These are phyloP conservation scores for Verasper variegatus DNA, from an alignment of 2,113 vertebrate genomes.

Conservation along the genomic window DNA sequence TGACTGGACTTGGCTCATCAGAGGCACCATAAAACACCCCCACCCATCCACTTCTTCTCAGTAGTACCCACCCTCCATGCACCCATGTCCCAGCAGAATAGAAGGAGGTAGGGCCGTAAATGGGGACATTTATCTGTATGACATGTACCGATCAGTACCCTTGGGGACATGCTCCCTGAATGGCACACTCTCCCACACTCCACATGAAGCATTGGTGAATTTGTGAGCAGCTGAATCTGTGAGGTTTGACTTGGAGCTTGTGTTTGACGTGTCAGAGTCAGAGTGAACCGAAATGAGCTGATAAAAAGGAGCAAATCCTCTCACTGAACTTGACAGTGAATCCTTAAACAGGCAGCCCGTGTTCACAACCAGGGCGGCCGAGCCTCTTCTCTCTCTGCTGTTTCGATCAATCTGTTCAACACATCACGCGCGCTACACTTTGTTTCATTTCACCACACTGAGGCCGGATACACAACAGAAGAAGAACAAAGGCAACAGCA, in stretches of 20 bases:
- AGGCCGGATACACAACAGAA: constrained; percentile 6
- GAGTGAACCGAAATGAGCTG: constrained; percentile 2
- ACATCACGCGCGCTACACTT: constrained; percentile 16
- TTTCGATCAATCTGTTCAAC: constrained; percentile 21
- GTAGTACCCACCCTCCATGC: constrained; percentile 23
- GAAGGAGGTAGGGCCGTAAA: constrained; percentile 62
- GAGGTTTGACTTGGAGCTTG: not conserved
- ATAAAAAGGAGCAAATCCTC: constrained; percentile 16
- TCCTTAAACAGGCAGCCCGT: constrained; percentile 2
- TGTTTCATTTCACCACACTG: constrained; percentile 12
- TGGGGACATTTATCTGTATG: constrained; percentile 78
- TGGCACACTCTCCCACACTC: not conserved
- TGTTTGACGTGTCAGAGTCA: constrained; percentile 8
- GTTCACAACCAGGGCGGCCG: constrained; percentile 5
- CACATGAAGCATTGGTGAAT: constrained; percentile 9
- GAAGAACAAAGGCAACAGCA: constrained; percentile 28
- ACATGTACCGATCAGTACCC: constrained; percentile 66
- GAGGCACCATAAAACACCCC: not conserved
- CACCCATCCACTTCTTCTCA: not conserved
- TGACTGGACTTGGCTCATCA: constrained; percentile 23
- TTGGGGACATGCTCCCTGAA: constrained; percentile 47
- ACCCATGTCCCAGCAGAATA: constrained; percentile 62
- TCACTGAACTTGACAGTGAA: constrained; percentile 21
- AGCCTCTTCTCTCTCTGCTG: not conserved
- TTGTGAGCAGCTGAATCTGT: not conserved